phyloP scores from a whole-genome alignment of 1,140 invertebrate species.

The Anastatus disparis region DNA sequence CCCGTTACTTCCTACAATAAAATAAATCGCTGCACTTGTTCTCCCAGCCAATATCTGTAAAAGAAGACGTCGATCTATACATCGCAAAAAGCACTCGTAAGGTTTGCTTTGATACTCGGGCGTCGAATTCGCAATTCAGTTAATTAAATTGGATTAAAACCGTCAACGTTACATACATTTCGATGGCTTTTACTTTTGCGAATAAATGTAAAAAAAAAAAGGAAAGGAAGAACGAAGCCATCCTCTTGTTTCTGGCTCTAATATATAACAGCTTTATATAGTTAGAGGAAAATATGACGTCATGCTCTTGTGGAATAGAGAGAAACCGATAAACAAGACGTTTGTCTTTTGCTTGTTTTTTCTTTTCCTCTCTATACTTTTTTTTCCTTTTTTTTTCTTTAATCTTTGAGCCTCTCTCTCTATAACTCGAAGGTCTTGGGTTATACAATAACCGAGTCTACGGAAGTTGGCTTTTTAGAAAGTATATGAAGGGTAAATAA shows the following conservation, averaged over 20 bases:
- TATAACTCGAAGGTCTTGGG: no score
- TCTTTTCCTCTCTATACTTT: not conserved
- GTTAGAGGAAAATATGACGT: constrained; percentile 4
- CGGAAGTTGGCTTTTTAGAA: not conserved
- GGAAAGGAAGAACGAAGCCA: no score
- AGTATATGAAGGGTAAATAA: not conserved
- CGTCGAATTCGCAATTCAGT: constrained; percentile 12
- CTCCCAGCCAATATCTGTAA: no score
- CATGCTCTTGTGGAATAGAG: not conserved
- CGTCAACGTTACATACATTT: not conserved
- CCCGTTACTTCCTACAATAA: no score
- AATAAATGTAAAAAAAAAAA: no score
- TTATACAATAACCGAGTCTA: no score
- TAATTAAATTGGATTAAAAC: constrained; percentile 27
- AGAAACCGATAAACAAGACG: constrained; percentile 7
- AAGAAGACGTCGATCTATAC: no score
- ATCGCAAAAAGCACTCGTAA: no score
- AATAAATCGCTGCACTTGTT: no score
- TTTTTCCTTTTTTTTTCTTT: not conserved
- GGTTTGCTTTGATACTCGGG: no score
- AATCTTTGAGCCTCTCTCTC: not conserved
- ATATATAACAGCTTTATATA: no score
- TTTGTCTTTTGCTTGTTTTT: not conserved
- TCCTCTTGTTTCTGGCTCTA: no score
- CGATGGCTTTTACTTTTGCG: constrained; percentile 13